Evolutionary conservation across 2,113 vertebrate species (phyloP), one percentile per base, ranked within the genome.

Genomic region (Suncus etruscus): DNA sequence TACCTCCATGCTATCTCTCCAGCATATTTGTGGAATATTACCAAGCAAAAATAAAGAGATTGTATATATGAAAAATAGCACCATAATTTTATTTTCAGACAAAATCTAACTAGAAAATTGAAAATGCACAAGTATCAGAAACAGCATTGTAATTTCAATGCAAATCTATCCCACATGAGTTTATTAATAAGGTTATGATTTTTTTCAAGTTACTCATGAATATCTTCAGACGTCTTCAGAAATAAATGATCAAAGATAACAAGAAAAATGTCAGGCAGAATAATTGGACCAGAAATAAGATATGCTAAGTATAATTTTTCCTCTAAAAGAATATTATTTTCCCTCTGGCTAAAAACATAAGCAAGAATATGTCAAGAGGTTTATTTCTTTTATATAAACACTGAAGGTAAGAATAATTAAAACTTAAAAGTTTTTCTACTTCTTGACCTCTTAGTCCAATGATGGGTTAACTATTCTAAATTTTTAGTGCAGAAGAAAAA

Each of bases 151-250:
- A 39, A 83, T 66, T 87, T 91, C 77, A 91, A 58, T 87, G 78
- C 11, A 87, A 84, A 94, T 91, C 27, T 77, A 51, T 65, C 63
- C 12, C 22, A 18, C 5, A 3, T 39, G 24, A 83, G 20, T 84
- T 90, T 65, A 83, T 45, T 90, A 83, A 82, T 51, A 2, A 24
- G 94, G 74, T 82, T 32, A 76, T 83, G 79, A 91, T 81, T 66
- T 89, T 91, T 48, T 27, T 81, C 18, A 72, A 6, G 14, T 70
- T 89, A 29, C 7, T 32, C 8, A 12, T 31, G 15, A 73, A 20
- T 73, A 92, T 54, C 6, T 32, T 84, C 24, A 47, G 11, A 89
- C 69, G 29, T 76, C 90, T 87, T 89, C 31, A 92, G 77, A 85
- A 78, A 89, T 83, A 80, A 74, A 76, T 83, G 22, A 78, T 85